These are phyloP conservation scores for Lepilemur septentrionalis DNA, from an alignment of 2,797 vertebrate species.

Conservation along the genomic window DNA sequence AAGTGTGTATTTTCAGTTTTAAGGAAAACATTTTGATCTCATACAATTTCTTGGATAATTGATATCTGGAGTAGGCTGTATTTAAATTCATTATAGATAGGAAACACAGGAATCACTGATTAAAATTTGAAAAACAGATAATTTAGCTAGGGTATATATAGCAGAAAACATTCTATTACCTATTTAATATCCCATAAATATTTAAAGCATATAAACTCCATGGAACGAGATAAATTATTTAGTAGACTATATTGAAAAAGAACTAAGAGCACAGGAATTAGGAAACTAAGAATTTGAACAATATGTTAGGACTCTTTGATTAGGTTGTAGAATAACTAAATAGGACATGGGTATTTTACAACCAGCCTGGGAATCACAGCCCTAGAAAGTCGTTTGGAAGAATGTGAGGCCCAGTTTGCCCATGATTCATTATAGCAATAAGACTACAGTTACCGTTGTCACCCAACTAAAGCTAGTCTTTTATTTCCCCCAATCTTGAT, in stretches of 20 bases:
- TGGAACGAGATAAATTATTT: slow-evolving; percentile 39
- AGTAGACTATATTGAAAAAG: slow-evolving; percentile 48
- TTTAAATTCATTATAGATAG: background rate
- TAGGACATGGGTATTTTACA: background rate
- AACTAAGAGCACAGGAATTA: background rate
- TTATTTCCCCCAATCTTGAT: background rate
- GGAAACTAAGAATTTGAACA: background rate
- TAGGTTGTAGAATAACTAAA: background rate
- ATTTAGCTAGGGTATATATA: background rate
- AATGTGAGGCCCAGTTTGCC: background rate
- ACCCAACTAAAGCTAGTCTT: background rate
- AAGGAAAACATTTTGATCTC: background rate
- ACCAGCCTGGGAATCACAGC: background rate
- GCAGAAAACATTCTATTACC: background rate
- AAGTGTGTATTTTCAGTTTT: background rate
- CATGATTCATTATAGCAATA: background rate
- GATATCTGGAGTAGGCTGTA: background rate
- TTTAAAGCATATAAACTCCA: slow-evolving; percentile 29
- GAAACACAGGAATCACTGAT: background rate
- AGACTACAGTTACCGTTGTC: background rate
- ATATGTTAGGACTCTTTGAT: background rate
- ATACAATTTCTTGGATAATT: background rate
- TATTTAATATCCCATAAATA: slow-evolving; percentile 45
- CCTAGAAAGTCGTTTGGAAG: background rate
- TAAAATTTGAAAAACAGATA: background rate